Base-by-base conservation (phyloP, 2,797 vertebrate species). In the Malurus leucopterus region DNA sequence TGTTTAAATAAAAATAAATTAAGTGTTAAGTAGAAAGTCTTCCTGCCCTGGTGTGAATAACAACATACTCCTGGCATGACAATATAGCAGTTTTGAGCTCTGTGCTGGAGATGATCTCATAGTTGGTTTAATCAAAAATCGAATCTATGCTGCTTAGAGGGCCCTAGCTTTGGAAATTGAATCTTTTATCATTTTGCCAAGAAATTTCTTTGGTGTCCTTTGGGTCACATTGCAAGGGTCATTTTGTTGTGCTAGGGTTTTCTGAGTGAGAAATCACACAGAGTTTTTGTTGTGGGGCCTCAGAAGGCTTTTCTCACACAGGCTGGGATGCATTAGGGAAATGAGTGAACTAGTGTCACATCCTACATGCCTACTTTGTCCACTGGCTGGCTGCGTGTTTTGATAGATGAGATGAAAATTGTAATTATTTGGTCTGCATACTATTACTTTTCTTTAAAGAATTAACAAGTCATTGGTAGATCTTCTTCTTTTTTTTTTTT, bases 1-100 rank as follows among this genome's bases (percentile, higher is more conserved):
- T 63, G 55, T 67, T 95, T 87, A 91, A 94, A 90, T 89, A 91
- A 93, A 93, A 94, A 90, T 69, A 80, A 92, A 92, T 93, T 83
- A 91, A 84, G 84, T 93, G 90, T 75, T 92, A 93, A 87, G 82
- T 72, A 79, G 74, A 92, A 79, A 86, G 86, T 58, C 54, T 94
- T 92, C 83, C 86, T 94, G 78, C 91, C 65, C 86, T 82, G 78
- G 82, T 71, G 44, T 78, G 91, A 95, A 91, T 59, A 93, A 86
- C 55, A 91, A 59, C 79, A 47, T 85, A 69, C 71, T 93, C 84
- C 88, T 94, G 91, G 90, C 91, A 53, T 81, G 72, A 91, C 84
- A 89, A 63, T 75, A 84, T 6, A 94, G 92, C 73, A 61, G 49
- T 92, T 89, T 73, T 89, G 78, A 91, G 58, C 55, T 89, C 34